phyloP scores from a whole-genome alignment of 2,888 invertebrate genomes.

The Gandaritis pyraliata region DNA sequence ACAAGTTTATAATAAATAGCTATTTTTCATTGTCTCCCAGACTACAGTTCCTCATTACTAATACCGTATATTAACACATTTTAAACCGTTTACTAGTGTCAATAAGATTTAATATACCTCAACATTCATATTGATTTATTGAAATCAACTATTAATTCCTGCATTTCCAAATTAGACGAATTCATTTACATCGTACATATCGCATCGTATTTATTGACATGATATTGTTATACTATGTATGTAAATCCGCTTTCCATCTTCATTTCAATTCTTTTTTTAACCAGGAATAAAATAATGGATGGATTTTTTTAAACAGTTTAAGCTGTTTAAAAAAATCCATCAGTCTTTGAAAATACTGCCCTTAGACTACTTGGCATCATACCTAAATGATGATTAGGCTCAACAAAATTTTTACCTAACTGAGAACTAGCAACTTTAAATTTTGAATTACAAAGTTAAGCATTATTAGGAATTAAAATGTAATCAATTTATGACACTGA shows the following conservation, averaged over 20 bases:
- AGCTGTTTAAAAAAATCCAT: no score
- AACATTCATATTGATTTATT: constrained; percentile 18
- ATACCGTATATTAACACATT: constrained; percentile 6
- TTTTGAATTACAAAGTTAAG: no score
- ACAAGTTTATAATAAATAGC: background rate
- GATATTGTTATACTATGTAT: constrained; percentile 51
- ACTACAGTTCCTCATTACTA: constrained; percentile 15
- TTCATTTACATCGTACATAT: constrained; percentile 32
- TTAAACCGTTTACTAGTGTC: constrained; percentile 17
- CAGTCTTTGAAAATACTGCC: no score
- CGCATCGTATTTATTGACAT: constrained; percentile 23
- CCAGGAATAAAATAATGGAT: no score
- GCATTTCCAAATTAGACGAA: constrained; percentile 33
- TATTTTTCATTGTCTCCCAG: constrained; percentile 12
- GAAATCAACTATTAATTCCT: constrained; percentile 26
- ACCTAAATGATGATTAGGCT: no score
- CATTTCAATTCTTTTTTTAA: constrained; percentile 25
- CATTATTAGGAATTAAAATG: no score
- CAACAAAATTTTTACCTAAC: no score
- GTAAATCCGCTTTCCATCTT: constrained; percentile 58
- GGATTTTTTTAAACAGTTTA: no score
- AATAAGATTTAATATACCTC: constrained; percentile 17
- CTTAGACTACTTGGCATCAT: no score
- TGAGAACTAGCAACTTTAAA: no score
- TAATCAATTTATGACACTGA: no score